Conservation (phyloP, 2,888 invertebrate species). For the Yponomeuta malinellus region DNA sequence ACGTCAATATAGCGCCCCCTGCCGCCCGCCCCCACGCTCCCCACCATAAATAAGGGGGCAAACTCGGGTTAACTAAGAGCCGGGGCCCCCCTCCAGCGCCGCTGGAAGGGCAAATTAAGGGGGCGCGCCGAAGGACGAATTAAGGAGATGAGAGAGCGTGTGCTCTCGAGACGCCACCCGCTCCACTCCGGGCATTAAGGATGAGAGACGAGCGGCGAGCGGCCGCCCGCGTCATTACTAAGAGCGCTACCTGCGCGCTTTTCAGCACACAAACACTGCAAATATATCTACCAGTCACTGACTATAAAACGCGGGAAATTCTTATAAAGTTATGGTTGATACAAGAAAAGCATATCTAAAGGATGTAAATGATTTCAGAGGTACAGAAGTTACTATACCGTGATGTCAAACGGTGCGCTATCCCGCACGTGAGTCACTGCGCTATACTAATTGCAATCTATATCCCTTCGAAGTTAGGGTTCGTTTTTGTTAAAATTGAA, state of each 20-base stretch:
- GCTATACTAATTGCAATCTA: constrained; percentile 69
- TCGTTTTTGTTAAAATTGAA: constrained; percentile 68
- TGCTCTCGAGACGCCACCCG: constrained; percentile 70
- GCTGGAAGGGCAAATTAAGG: constrained; percentile 64
- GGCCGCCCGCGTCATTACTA: constrained; percentile 14
- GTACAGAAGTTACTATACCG: constrained; percentile 26
- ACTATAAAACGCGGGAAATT: not conserved
- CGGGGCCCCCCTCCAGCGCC: constrained; percentile 56
- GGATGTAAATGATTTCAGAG: not conserved
- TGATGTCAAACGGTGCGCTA: constrained; percentile 55
- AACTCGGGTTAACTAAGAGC: constrained; percentile 69
- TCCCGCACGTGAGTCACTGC: constrained; percentile 61
- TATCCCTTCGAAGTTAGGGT: constrained; percentile 70
- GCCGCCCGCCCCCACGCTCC: constrained; percentile 38
- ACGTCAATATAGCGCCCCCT: constrained; percentile 48
- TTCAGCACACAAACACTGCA: not conserved
- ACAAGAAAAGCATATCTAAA: not conserved
- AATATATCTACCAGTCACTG: not conserved
- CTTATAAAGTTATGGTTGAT: not conserved
- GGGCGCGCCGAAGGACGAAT: constrained; percentile 76
- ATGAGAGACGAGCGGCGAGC: constrained; percentile 26
- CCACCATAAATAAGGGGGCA: constrained; percentile 69
- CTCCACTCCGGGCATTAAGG: constrained; percentile 63
- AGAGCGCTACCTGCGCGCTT: not conserved
- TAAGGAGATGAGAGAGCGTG: constrained; percentile 76